phyloP scores from a whole-genome alignment of 2,888 invertebrate genomes.

The Xestia ashworthii region DNA sequence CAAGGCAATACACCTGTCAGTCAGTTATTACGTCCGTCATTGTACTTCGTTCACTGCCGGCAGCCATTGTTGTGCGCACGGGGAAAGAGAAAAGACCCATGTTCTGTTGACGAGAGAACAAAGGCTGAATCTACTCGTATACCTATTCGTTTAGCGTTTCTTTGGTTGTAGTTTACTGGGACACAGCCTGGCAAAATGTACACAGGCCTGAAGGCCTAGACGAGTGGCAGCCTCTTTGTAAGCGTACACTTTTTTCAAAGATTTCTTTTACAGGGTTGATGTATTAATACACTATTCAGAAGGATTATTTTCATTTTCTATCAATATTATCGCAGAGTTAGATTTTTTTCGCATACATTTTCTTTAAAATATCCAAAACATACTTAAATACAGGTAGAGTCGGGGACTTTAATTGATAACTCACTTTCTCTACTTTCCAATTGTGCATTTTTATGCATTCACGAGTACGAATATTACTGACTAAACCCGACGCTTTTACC shows the following conservation, averaged over 20 bases:
- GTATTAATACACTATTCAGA: not conserved
- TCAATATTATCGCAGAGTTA: not conserved
- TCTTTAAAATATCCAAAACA: not conserved
- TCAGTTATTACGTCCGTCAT: conserved; percentile 36
- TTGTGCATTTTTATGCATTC: no score
- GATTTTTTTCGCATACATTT: not conserved
- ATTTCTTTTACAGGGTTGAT: not conserved
- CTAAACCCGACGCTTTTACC: no score
- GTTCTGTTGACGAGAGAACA: conserved; percentile 41
- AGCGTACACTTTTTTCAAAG: not conserved
- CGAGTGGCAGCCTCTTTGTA: no score
- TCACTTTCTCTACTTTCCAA: no score
- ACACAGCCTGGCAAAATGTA: not conserved
- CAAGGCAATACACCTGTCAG: conserved; percentile 25
- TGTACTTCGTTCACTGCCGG: conserved; percentile 40
- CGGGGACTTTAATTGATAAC: no score
- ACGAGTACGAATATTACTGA: no score
- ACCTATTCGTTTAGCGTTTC: conserved; percentile 23
- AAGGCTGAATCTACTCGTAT: conserved; percentile 11
- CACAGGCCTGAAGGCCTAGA: not conserved
- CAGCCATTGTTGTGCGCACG: conserved; percentile 33
- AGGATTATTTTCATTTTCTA: not conserved
- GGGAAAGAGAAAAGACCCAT: conserved; percentile 26
- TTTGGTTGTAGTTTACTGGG: conserved; percentile 6
- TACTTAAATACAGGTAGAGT: no score